Base-by-base conservation (phyloP, 2,113 vertebrate genomes). In the Rhea americana region DNA sequence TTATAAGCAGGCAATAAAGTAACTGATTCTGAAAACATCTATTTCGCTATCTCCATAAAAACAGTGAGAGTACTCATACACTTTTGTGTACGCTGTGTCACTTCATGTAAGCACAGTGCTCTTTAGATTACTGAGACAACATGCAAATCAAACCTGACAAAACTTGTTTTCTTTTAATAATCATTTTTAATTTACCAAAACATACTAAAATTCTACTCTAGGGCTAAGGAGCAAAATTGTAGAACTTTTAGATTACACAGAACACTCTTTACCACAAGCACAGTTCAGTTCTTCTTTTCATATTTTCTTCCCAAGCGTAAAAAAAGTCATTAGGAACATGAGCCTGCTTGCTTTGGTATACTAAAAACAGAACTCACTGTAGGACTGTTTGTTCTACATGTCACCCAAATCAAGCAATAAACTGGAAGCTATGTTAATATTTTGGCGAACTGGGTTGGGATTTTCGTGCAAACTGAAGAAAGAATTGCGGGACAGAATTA, bases 51-150 rank as follows among this genome's bases (percentile, higher is more conserved):
- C 61, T 51, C 20, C 6, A 26, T 4, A 58, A 77, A 73, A 75
- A 58, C 17, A 91, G 25, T 4, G 71, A 1, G 6, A 3, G 11
- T 26, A 82, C 16, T 37, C 5, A 32, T 11, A 18, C 48, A 32
- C 16, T 68, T 48, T 55, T 47, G 26, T 28, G 20, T 5, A 15
- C 20, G 32, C 30, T 41, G 47, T 20, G 22, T 11, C 48, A 32
- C 11, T 22, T 28, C 24, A 48, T 0, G 0, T 26, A 48, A 43
- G 20, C 21, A 15, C 5, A 7, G 41, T 24, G 56, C 43, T 45
- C 43, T 45, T 45, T 32, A 48, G 19, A 37, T 87, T 45, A 79
- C n/a, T 12, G 9, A 62, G 7, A 45, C 14, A 82, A 28, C 11
- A 5, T 37, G 25, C 35, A 25, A 22, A 65, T 56, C 65, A 65